Evolutionary conservation across 2,888 invertebrate species (phyloP), one percentile per base, ranked within the genome.

Genomic region (Pyrrhia umbra): DNA sequence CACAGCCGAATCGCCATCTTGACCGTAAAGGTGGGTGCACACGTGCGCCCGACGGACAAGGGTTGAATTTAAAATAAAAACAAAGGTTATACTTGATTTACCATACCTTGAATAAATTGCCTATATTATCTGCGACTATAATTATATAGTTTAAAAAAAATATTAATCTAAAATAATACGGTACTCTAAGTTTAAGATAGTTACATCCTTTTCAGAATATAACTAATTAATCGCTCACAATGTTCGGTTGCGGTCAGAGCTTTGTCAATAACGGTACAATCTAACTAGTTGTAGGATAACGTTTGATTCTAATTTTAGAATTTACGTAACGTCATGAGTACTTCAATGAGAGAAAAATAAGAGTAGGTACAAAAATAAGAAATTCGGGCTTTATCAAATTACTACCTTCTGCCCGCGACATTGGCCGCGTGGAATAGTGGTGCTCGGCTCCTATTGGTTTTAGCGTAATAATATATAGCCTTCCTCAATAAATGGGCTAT

Each of bases 221-320:
- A 27, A 43, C 43, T 65, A 65, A 70, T 70, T 65, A 65, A 64
- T 40, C 18, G 42, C 25, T 51, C 18, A 42, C 50, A 47, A 34
- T 39, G 55, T 59, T 64, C 20, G 37, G 37, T 15, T 8, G 6
- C 1, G 37, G 23, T 10, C 5, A 4, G 27, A 69, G 57, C 57
- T 70, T 56, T 2, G 27, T n/a, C 37, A 0, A 10, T 0, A 0
- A 21, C 25, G 21, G 20, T 50, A 8, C 9, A 13, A n/a, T 52
- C 49, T n/a, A 27, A 27, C 42, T 65, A 46, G 55, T 59, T 58
- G 20, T n/a, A 23, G 30, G 47, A 56, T 37, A 68, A 18, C 25
- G 30, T 47, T 42, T 37, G 9, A 42, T 43, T 39, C 42, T 8
- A 30, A 27, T 30, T 18, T 1, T 54, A 16, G 20, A 49, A 27